Base-by-base conservation (phyloP, 64 coral and sea anemone species). In the Dendronephthya gigantea region DNA sequence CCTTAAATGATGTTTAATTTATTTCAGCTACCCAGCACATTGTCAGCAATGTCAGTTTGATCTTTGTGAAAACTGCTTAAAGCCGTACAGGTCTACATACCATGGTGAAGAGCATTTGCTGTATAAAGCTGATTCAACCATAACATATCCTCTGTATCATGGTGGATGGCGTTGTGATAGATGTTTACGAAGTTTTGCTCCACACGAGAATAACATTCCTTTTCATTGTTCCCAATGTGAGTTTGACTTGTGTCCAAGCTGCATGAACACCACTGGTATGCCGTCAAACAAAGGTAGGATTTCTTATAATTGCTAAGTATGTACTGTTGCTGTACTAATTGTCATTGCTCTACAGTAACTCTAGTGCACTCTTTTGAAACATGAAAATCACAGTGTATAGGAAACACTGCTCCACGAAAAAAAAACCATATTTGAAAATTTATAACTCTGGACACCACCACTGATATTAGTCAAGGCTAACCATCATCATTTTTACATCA, bases 151-250 rank as follows among this genome's bases (percentile, higher is more conserved):
- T 35, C 1, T 17, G 13, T 74, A 19, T 74, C 22, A 74, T 74
- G 68, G 68, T 74, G 68, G 68, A 13, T 74, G 68, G 68, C n/a
- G n/a, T 29, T 74, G 68, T 74, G 68, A 74, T 74, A 27, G 17
- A 30, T 74, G 68, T 74, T 12, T 25, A 74, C n/a, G 13, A 35
- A 74, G n/a, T 35, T 74, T 74, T 74, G 31, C n/a, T 74, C 68
- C 68, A 4, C n/a, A 74, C 19, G 25, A 25, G 25, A 74, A 74
- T 29, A 35, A 74, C 33, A 74, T 30, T 30, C 25, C 68, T 12
- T 74, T 74, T 27, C 68, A 74, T 28, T 74, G 68, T 74, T 35
- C n/a, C 2, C 3, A 74, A 12, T 74, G 68, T 74, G 68, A 74
- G 33, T 74, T 30, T 74, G 68, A 74, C 68, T 74, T 74, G 68